Evolutionary conservation across 1,140 invertebrate species (phyloP).

Genomic region (Psix sp.): DNA sequence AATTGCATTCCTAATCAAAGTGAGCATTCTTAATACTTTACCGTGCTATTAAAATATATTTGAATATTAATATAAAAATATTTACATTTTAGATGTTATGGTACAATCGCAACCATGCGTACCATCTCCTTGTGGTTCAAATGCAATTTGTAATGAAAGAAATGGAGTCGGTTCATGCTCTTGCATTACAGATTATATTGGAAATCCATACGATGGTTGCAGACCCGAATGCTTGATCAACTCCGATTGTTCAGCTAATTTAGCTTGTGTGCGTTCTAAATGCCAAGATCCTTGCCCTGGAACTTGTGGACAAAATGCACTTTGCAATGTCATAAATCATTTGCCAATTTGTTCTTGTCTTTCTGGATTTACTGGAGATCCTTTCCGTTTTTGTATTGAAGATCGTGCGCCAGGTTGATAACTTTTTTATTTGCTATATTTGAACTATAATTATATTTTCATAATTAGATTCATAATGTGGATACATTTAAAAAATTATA

Average conservation of each 20-base stretch:
- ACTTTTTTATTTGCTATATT: too few relatives aligned
- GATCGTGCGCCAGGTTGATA: slow-evolving; percentile 60
- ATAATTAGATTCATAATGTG: too few relatives aligned
- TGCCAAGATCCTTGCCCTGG: slow-evolving; percentile 78
- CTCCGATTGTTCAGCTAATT: slow-evolving; percentile 74
- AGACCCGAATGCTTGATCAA: slow-evolving; percentile 65
- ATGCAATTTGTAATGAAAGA: slow-evolving; percentile 73
- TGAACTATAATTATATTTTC: too few relatives aligned
- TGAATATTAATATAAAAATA: neutral
- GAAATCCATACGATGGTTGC: slow-evolving; percentile 76
- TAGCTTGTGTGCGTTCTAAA: slow-evolving; percentile 73
- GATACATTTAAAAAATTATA: too few relatives aligned
- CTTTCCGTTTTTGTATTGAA: slow-evolving; percentile 78
- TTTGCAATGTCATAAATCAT: slow-evolving; percentile 79
- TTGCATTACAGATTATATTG: slow-evolving; percentile 69
- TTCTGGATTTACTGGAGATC: slow-evolving; percentile 81
- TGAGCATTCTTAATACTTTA: slow-evolving; percentile 70
- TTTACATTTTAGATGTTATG: slow-evolving; percentile 11
- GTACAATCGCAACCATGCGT: slow-evolving; percentile 8
- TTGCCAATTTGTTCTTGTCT: slow-evolving; percentile 79
- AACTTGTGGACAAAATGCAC: slow-evolving; percentile 77
- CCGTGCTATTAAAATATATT: neutral
- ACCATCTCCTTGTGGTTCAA: slow-evolving; percentile 78
- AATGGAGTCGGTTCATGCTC: slow-evolving; percentile 45
- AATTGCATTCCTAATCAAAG: slow-evolving; percentile 79